Base-by-base conservation (phyloP, 2,113 vertebrate genomes). In the Cephalophus harveyi region DNA sequence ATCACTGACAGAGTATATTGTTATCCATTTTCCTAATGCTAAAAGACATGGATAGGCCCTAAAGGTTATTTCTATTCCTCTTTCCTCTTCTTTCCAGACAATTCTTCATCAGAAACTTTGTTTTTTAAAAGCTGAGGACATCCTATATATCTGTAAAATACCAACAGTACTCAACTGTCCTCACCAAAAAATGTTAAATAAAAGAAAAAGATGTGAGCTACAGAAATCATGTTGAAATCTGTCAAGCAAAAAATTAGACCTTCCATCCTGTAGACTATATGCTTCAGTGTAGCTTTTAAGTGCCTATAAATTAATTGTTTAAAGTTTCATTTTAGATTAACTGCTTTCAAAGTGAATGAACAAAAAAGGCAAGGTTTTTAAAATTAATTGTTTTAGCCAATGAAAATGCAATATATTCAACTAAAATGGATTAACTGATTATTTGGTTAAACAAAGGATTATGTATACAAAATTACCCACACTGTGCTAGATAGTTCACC, bases 31-130 rank as follows among this genome's bases (percentile, higher is more conserved):
- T 97, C 76, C 95, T 97, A 93, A 54, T 86, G 89, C 52, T 92
- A 97, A 94, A 91, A 95, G 97, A 98, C 93, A 97, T 97, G 97
- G 57, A 96, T 71, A 95, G 79, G 95, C 91, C 92, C 89, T 36
- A 91, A 95, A 46, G 50, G 91, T 98, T 97, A 96, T 55, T 94
- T 97, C 54, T 81, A 93, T 23, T 33, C 50, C 50, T 92, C 78
- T 93, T 64, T 93, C 88, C 81, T 93, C 95, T 85, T 93, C 54
- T 81, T 91, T 97, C 87, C 92, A 94, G 97, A 96, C 16, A 96
- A 90, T 87, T 98, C 96, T 82, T 89, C 86, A 96, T 87, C 92
- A 89, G 84, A 91, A 91, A 88, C 91, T 57, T 10, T 83, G 48
- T 82, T 92, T 94, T 81, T 84, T 30, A 16, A 94, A 97, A 91